phyloP scores from a whole-genome alignment of 2,113 vertebrate genomes.

The Noturus placidus region DNA sequence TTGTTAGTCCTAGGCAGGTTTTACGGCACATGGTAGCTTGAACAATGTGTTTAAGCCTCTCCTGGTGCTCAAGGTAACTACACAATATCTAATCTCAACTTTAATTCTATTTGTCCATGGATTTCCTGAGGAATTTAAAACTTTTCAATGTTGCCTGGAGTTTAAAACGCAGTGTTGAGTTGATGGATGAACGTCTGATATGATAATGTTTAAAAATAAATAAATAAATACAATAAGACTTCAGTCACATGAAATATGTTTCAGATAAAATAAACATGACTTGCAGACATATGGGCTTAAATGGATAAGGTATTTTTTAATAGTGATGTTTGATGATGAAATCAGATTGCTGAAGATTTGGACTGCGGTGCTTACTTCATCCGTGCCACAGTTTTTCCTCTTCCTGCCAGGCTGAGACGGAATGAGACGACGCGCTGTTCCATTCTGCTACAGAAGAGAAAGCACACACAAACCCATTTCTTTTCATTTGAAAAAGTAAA shows the following conservation, averaged over 20 bases:
- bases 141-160: background rate
- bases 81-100: background rate
- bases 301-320: background rate
- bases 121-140: background rate
- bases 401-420: slow-evolving; percentile 84
- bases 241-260: background rate
- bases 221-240: background rate
- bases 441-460: slow-evolving; percentile 72
- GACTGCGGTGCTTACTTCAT: slow-evolving; percentile 75
- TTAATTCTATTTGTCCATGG: background rate
- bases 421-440: slow-evolving; percentile 77
- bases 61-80: background rate
- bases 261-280: background rate
- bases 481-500: background rate
- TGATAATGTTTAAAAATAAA: background rate
- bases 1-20: background rate
- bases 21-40: background rate
- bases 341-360: background rate
- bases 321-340: background rate
- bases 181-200: background rate
- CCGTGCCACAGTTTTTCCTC: slow-evolving; percentile 83
- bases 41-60: background rate
- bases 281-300: background rate
- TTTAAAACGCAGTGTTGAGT: background rate
- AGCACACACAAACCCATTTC: background rate